These are phyloP conservation scores for Pomatorhinus ruficollis DNA, from an alignment of 2,113 vertebrate genomes.

Conservation along the genomic window DNA sequence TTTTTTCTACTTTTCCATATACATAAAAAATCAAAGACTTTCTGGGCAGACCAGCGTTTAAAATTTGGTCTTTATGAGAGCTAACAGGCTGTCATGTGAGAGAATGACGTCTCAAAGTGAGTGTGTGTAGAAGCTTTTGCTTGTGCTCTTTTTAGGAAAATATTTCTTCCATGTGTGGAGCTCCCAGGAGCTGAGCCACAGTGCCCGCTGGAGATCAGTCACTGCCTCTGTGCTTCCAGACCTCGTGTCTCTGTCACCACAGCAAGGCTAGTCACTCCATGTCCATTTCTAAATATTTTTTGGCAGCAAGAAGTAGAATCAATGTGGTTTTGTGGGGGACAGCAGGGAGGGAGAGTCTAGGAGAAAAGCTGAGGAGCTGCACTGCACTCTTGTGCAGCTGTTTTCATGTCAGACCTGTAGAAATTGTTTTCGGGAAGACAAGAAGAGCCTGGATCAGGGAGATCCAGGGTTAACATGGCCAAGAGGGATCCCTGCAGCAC, in stretches of 20 bases:
- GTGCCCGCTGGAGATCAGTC: not conserved
- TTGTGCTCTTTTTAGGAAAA: not conserved
- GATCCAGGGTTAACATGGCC: not conserved
- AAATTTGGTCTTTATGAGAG: not conserved
- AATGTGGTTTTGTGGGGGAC: not conserved
- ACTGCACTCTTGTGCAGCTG: fast-evolving
- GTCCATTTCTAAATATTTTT: not conserved
- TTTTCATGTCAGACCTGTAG: not conserved
- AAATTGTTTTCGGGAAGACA: not conserved
- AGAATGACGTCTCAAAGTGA: not conserved
- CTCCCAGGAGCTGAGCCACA: not conserved
- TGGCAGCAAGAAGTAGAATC: not conserved
- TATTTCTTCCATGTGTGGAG: not conserved
- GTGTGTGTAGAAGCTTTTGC: not conserved
- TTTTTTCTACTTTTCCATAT: not conserved
- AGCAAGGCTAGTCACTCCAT: not conserved
- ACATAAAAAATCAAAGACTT: not conserved
- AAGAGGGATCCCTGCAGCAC: not conserved
- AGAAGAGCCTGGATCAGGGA: not conserved
- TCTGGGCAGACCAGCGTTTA: not conserved
- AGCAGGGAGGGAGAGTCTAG: not conserved
- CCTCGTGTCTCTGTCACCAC: not conserved
- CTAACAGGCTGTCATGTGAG: not conserved
- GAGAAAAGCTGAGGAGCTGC: not conserved
- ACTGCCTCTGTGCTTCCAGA: not conserved